These are phyloP conservation scores for Fopius arisanus DNA, from an alignment of 1,140 invertebrate genomes.

Conservation along the genomic window DNA sequence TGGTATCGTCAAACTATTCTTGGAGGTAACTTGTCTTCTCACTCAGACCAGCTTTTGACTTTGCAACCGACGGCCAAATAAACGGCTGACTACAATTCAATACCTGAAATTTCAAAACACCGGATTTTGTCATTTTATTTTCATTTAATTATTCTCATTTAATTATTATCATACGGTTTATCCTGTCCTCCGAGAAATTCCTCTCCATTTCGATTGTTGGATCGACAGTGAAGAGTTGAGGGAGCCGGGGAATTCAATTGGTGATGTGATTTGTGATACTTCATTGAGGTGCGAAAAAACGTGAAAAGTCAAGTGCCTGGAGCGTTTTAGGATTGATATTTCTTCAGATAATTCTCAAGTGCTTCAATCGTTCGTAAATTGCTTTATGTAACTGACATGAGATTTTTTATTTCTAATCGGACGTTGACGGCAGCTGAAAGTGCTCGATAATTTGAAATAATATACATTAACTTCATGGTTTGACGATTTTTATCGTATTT, in stretches of 20 bases:
- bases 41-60: constrained; percentile 57
- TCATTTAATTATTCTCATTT: neutral
- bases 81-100: neutral
- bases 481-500: no score
- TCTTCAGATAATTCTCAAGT: neutral
- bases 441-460: no score
- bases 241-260: neutral
- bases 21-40: constrained; percentile 53
- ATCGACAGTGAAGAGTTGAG: neutral
- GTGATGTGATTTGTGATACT: neutral
- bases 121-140: neutral
- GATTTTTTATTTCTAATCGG: no score
- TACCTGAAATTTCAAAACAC: neutral
- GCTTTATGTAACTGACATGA: neutral
- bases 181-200: no score
- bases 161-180: no score
- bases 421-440: no score
- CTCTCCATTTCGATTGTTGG: no score
- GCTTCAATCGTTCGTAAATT: neutral
- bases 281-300: neutral
- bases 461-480: no score
- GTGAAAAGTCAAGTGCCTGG: neutral
- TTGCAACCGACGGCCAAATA: constrained; percentile 43
- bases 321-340: neutral
- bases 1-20: constrained; percentile 62